These are phyloP conservation scores for Drosophila kambysellisi DNA, from an alignment of 2,888 invertebrate species.

Conservation along the genomic window DNA sequence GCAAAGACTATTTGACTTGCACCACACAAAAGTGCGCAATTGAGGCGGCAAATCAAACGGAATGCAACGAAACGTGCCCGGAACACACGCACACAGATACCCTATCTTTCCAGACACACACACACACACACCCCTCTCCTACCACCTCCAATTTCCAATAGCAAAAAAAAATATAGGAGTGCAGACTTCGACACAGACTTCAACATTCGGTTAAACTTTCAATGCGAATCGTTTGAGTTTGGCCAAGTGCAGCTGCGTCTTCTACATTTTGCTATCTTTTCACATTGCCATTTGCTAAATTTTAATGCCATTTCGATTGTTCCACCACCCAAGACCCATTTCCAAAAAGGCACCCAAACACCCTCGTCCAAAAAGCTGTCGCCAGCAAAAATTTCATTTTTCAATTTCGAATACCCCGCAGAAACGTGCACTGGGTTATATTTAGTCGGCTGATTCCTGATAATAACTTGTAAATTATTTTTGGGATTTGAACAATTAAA, in stretches of 20 bases:
- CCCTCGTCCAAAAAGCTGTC: constrained; percentile 36
- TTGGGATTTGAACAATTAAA: neutral
- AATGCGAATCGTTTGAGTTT: constrained; percentile 73
- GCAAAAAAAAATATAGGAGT: neutral
- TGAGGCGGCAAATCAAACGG: constrained; percentile 79
- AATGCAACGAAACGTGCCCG: constrained; percentile 69
- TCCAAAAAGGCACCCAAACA: neutral
- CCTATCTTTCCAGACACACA: neutral
- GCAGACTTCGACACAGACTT: constrained; percentile 17
- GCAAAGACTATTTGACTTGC: constrained; percentile 69
- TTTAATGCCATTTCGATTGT: constrained; percentile 79
- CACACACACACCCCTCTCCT: too few relatives aligned
- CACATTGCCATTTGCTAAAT: constrained; percentile 76
- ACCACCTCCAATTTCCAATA: neutral
- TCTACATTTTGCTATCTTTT: constrained; percentile 67
- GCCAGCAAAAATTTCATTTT: constrained; percentile 60
- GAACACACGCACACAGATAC: constrained; percentile 55
- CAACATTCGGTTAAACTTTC: constrained; percentile 61
- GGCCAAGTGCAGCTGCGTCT: constrained; percentile 76
- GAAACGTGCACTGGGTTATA: neutral
- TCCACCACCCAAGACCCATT: constrained; percentile 17
- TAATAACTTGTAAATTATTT: neutral
- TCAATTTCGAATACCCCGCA: constrained; percentile 32
- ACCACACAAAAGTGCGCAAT: constrained; percentile 77
- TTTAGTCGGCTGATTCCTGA: neutral